Base-by-base conservation (phyloP, 1,140 invertebrate species). In the Cydia strobilella region DNA sequence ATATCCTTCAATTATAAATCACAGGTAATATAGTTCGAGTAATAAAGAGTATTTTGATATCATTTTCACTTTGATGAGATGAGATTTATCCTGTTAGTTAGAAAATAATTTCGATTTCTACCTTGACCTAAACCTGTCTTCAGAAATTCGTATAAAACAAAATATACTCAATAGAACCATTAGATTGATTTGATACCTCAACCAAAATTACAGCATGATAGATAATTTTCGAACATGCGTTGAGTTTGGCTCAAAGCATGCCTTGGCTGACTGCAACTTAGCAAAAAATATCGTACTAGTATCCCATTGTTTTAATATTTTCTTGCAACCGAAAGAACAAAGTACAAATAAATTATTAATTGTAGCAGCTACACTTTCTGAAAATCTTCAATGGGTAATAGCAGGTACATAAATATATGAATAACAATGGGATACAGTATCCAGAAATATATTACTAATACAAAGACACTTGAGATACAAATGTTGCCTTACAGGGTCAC, bases 401-500 rank as follows among this genome's bases (percentile, higher is more conserved):
- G 12, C n/a, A 54, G 12, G 7, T 54, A 54, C 3, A 7, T 7
- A 18, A 54, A 18, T 18, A 7, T 18, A 18, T 54, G 54, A 59
- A 59, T 23, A 10, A 23, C 54, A 59, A 59, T 59, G 54, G 54
- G 54, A 59, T 59, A 59, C 54, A 59, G 18, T 59, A 23, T 59
- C 6, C 54, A 59, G 20, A 10, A 20, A 12, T 20, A 23, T 18
- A 23, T 23, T 23, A n/a, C 4, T 15, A 18, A 59, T 20, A 59
- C 18, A 20, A 18, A 10, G 0, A 59, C 9, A 59, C 9, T 23
- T 7, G 3, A 23, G n/a, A 59, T 59, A 59, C 54, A 23, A 59
- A 59, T 59, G 7, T 7, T 12, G 7, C 23, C 10, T 94, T 94
- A 82, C 87, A 96, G 95, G 95, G 76, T 95, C 95, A 75, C 93